Evolutionary conservation across 1,140 invertebrate species (phyloP), one percentile per base, ranked within the genome.

Genomic region (Drosophila insularis): DNA sequence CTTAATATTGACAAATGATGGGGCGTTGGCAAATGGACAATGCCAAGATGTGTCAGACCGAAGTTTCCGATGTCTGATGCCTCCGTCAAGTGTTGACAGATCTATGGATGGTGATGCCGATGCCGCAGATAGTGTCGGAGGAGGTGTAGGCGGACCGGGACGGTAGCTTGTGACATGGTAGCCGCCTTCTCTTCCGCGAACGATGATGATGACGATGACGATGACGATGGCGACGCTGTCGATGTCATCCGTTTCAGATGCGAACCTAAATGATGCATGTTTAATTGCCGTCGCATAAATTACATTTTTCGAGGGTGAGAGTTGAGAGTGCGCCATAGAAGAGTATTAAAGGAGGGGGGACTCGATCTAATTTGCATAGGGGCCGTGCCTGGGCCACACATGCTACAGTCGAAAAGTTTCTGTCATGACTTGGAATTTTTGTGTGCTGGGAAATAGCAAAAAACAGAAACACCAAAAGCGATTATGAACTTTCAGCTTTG

Each of bases 1-100:
- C 64, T 87, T 87, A 89, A 87, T 87, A 87, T 84, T 87, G 84
- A 87, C 84, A 87, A 87, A 87, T 87, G 84, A 87, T 87, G 84
- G 58, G 73, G 73, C 73, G 73, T 75, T 75, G 72, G 72, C 59
- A 68, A 64, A 67, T 59, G 80, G 80, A 80, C 84, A 87, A 68
- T 89, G 82, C 78, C 80, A 76, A 77, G 80, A 74, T 64, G 68
- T 75, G 69, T 74, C 76, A 68, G 64, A 56, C 43, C 54, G 54
- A 68, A 62, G 43, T 61, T 65, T 67, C 58, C 70, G 53, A 58
- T 71, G 70, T 7, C 43, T 50, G 43, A 50, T 17, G 55, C 55
- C 55, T 14, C 55, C 71, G 56, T 71, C 65, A 86, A 82, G 82
- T 82, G 82, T 79, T 82, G 84, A 89, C 80, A 84, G 80, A 89